Conservation (phyloP, 2,888 invertebrate species). For the Stegana nigrithorax region DNA sequence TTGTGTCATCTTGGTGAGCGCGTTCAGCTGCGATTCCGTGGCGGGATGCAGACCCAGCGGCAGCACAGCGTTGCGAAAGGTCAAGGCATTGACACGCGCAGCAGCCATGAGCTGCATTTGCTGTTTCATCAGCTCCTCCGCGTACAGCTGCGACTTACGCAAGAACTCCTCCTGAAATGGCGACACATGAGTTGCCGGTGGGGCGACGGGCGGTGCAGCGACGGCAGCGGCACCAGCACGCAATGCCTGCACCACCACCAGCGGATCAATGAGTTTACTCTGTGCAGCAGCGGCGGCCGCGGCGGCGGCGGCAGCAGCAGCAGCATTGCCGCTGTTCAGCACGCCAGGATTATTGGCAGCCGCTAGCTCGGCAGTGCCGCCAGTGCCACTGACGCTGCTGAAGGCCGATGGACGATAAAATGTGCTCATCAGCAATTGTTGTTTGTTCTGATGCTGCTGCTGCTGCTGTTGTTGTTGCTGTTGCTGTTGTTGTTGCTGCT, state of each 20-base stretch:
- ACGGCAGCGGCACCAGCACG: constrained; percentile 35
- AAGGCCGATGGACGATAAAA: constrained; percentile 50
- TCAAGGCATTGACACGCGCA: constrained; percentile 65
- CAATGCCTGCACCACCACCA: constrained; percentile 46
- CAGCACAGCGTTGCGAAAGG: constrained; percentile 46
- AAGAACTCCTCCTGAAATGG: constrained; percentile 68
- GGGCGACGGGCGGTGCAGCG: constrained; percentile 19
- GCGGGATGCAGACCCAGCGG: constrained; percentile 33
- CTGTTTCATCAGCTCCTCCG: constrained; percentile 68
- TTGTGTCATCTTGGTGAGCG: constrained; percentile 75
- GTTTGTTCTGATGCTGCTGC: constrained; percentile 29
- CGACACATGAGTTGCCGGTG: constrained; percentile 36
- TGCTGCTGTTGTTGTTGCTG: not conserved
- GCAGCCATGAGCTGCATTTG: constrained; percentile 69
- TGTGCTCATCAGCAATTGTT: constrained; percentile 49
- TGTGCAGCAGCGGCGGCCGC: constrained; percentile 22
- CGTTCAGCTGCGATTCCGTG: constrained; percentile 75
- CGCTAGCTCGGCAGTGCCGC: too few species aligned
- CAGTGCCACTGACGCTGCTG: constrained; percentile 45
- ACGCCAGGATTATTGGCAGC: not conserved
- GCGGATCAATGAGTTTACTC: constrained; percentile 42
- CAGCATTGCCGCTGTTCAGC: constrained; percentile 35
- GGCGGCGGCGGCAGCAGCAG: constrained; percentile 1
- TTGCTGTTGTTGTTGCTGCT: not conserved
- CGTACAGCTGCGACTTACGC: constrained; percentile 67